Percentiles rank a stretch among this genome's conserved stretches.
These are phyloP conservation scores for Scatophagus argus DNA, from an alignment of 2,113 vertebrate genomes.

Conservation along the genomic window DNA sequence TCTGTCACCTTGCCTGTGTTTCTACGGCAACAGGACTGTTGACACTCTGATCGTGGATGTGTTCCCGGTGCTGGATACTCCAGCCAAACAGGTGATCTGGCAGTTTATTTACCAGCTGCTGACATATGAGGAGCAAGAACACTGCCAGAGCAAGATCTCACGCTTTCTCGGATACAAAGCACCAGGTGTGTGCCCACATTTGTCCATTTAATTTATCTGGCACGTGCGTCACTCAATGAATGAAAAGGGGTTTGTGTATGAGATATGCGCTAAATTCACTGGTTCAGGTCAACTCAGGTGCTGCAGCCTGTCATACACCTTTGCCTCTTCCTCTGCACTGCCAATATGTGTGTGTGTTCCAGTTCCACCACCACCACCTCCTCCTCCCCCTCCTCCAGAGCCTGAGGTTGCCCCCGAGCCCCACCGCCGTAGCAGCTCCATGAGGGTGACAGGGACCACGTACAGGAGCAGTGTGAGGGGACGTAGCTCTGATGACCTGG, in stretches of 20 bases:
- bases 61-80: conserved; percentile 96
- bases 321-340: conserved; percentile 46
- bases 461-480: conserved; percentile 88
- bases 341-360: conserved; percentile 65
- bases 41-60: conserved; percentile 97
- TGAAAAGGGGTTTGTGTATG: background rate
- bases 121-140: conserved; percentile 97
- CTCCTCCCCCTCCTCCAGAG: conserved; percentile 82
- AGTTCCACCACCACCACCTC: conserved; percentile 77
- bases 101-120: conserved; percentile 98
- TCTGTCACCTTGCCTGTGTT: conserved; percentile 43
- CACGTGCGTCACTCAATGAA: background rate
- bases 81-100: conserved; percentile 98
- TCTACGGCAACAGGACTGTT: conserved; percentile 87
- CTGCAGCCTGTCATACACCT: conserved; percentile 25
- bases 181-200: conserved; percentile 64
- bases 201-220: background rate
- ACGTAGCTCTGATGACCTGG: conserved; percentile 86
- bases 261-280: background rate
- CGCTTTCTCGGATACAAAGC: conserved; percentile 95
- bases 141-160: conserved; percentile 96
- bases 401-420: conserved; percentile 84
- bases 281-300: background rate
- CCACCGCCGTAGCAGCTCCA: conserved; percentile 89
- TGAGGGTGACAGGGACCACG: conserved; percentile 88